Percentiles rank a stretch among this genome's conserved stretches.
Evolutionary conservation across 2,888 invertebrate species (phyloP).

Genomic region (Carterocephalus palaemon): DNA sequence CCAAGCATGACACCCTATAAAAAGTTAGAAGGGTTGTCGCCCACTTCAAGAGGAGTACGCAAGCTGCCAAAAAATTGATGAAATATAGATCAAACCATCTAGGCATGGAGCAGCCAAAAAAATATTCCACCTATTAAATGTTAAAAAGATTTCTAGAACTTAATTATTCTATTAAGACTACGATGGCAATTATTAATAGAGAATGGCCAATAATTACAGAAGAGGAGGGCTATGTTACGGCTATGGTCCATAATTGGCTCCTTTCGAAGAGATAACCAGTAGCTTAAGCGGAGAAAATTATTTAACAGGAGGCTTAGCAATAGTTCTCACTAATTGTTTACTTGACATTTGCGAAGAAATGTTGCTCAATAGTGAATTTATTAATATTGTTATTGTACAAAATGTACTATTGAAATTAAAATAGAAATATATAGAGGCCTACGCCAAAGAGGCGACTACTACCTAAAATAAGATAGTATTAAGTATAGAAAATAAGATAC

Average conservation of each 20-base stretch:
- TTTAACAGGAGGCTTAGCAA: constrained; percentile 28
- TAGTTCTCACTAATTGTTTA: constrained; percentile 30
- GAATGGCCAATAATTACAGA: constrained; percentile 12
- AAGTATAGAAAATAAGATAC: too few relatives aligned
- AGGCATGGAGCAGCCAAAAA: neutral
- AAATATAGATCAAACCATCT: neutral
- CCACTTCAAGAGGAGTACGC: constrained; percentile 1
- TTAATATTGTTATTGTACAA: constrained; percentile 5
- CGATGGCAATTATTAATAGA: neutral
- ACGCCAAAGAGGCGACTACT: too few relatives aligned
- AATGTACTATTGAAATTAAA: constrained; percentile 20
- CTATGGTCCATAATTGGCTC: constrained; percentile 4
- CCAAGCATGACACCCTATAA: constrained; percentile 11
- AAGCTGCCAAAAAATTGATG: neutral
- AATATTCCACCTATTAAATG: constrained; percentile 23
- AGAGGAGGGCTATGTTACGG: neutral
- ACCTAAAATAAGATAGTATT: too few relatives aligned
- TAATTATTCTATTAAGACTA: constrained; percentile 17
- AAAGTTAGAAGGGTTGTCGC: neutral
- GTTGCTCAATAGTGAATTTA: constrained; percentile 1
- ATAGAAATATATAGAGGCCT: too few relatives aligned
- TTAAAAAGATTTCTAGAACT: constrained; percentile 22
- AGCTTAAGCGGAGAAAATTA: constrained; percentile 32
- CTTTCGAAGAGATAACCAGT: constrained; percentile 14
- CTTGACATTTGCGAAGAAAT: constrained; percentile 28